Evolutionary conservation across 2,888 invertebrate genomes (phyloP).

Genomic region (Hedychridium roseum): DNA sequence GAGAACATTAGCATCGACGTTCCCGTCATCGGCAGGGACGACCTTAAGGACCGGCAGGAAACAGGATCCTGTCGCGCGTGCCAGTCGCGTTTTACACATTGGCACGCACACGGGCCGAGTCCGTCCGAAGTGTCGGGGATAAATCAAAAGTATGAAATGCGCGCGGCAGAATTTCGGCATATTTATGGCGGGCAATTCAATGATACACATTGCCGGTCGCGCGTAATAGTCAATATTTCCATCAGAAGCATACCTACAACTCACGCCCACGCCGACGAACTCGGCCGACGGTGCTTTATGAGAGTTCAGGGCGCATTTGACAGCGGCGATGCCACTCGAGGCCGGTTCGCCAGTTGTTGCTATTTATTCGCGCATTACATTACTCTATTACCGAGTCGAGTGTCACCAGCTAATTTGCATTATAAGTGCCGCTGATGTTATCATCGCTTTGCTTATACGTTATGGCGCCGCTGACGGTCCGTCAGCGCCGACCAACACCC

Average conservation of each 20-base stretch:
- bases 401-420: constrained; percentile 63
- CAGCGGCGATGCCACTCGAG: constrained; percentile 47
- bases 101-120: background rate
- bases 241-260: constrained; percentile 63
- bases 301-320: constrained; percentile 61
- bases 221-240: constrained; percentile 65
- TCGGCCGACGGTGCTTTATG: constrained; percentile 53
- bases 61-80: too few species aligned
- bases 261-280: constrained; percentile 58
- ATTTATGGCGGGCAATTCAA: constrained; percentile 62
- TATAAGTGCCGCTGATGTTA: constrained; percentile 62
- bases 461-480: constrained; percentile 57
- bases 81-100: too few species aligned
- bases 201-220: constrained; percentile 62
- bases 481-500: constrained; percentile 28
- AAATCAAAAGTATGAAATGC: constrained; percentile 63
- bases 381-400: constrained; percentile 61
- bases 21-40: constrained; percentile 30
- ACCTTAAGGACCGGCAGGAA: constrained; percentile 34
- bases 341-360: constrained; percentile 58
- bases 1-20: too few species aligned
- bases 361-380: constrained; percentile 64
- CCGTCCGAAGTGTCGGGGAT: constrained; percentile 30
- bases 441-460: constrained; percentile 58
- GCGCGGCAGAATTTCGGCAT: constrained; percentile 56